phyloP scores from a whole-genome alignment of 2,888 invertebrate species.

The Gerris lacustris region DNA sequence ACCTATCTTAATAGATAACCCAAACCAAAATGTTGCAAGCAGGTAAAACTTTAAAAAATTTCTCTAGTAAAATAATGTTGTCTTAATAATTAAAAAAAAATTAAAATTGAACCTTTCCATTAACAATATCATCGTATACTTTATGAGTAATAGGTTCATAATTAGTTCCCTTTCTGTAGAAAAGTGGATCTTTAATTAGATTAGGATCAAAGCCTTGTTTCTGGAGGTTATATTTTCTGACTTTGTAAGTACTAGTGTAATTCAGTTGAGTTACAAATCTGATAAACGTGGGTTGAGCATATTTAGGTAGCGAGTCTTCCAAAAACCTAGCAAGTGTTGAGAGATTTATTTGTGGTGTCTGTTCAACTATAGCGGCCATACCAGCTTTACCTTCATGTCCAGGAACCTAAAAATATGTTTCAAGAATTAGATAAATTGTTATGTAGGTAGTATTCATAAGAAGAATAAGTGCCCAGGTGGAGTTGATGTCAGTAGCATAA shows the following conservation, averaged over 20 bases:
- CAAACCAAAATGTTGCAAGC: too few relatives aligned
- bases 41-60: too few relatives aligned
- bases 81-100: not conserved
- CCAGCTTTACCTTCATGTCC: slow-evolving; percentile 82
- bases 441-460: too few relatives aligned
- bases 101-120: slow-evolving; percentile 20
- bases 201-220: slow-evolving; percentile 68
- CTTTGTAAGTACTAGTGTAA: slow-evolving; percentile 69
- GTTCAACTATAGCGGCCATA: slow-evolving; percentile 88
- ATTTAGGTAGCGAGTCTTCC: slow-evolving; percentile 59
- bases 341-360: slow-evolving; percentile 53
- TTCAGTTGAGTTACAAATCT: slow-evolving; percentile 72
- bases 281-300: slow-evolving; percentile 83
- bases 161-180: slow-evolving; percentile 38
- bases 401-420: slow-evolving; percentile 42
- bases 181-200: slow-evolving; percentile 45
- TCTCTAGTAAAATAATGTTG: too few relatives aligned
- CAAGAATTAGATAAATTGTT: not conserved
- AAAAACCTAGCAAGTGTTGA: slow-evolving; percentile 47
- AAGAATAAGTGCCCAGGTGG: too few relatives aligned
- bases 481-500: too few relatives aligned
- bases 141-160: slow-evolving; percentile 40
- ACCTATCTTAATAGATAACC: too few relatives aligned
- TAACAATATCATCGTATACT: slow-evolving; percentile 41
- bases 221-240: slow-evolving; percentile 77